Conservation (phyloP, 2,797 vertebrate genomes). For the Sebastes trivittatus region DNA sequence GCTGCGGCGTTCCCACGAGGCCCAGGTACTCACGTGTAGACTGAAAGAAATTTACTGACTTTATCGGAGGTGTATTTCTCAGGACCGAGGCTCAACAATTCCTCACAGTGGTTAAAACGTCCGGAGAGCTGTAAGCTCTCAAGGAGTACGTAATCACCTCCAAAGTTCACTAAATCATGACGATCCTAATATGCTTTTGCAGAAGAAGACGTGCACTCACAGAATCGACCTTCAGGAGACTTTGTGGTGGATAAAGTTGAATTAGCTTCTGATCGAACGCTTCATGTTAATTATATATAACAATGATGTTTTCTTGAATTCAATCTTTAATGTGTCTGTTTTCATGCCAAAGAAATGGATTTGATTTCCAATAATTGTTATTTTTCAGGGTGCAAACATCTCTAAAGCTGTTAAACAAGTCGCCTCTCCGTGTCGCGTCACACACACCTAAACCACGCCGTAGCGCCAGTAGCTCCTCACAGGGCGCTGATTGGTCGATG, state of each 20-base stretch:
- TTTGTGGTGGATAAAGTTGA: neutral
- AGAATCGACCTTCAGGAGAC: neutral
- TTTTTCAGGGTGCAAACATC: neutral
- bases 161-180: conserved; percentile 31
- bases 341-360: neutral
- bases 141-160: conserved; percentile 38
- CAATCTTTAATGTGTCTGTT: neutral
- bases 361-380: neutral
- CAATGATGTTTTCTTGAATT: neutral
- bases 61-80: conserved; percentile 58
- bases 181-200: neutral
- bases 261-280: neutral
- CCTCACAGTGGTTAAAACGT: conserved; percentile 38
- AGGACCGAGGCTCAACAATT: conserved; percentile 4
- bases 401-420: neutral
- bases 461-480: too few relatives aligned
- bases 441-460: too few relatives aligned
- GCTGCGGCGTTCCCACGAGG: conserved; percentile 47
- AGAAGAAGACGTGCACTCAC: neutral
- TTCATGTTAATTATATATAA: neutral
- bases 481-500: too few relatives aligned
- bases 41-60: conserved; percentile 37
- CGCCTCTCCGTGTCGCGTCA: too few relatives aligned
- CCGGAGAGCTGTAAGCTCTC: conserved; percentile 38
- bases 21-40: conserved; percentile 51